phyloP scores from a whole-genome alignment of 2,888 invertebrate species.

The Ecdyonurus torrentis region DNA sequence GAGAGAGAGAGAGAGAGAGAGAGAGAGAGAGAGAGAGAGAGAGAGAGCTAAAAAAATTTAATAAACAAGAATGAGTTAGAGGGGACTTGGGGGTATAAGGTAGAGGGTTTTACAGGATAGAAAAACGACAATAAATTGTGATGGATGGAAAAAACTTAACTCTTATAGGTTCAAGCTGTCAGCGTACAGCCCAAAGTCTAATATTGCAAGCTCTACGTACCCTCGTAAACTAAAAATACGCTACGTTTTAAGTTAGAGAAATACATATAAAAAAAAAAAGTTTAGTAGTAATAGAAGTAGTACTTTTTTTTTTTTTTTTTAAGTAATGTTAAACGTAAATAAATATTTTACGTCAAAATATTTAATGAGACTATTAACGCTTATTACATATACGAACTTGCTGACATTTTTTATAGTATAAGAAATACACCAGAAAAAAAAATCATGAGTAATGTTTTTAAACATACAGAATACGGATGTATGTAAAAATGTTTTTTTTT shows the following conservation, averaged over 20 bases:
- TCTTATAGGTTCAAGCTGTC: constrained; percentile 2
- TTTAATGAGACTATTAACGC: not conserved
- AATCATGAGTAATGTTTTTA: no score
- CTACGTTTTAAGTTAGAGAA: not conserved
- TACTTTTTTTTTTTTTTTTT: not conserved
- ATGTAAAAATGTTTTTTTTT: no score
- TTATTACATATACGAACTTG: not conserved
- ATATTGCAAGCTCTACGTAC: not conserved
- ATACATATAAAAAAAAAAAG: no score
- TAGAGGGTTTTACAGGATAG: not conserved
- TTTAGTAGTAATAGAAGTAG: not conserved
- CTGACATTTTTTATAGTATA: no score
- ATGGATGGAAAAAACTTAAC: constrained; percentile 4
- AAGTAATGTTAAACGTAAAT: no score
- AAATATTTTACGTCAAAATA: not conserved
- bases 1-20: no score
- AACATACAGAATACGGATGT: no score
- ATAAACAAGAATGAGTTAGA: not conserved
- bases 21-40: no score
- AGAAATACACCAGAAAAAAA: no score
- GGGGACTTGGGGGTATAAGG: not conserved
- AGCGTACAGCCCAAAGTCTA: not conserved
- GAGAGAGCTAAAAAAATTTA: not conserved
- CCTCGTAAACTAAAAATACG: not conserved
- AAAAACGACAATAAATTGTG: constrained; percentile 4